Conservation (phyloP, 1,140 invertebrate species). For the Drosophila subpulchrella region DNA sequence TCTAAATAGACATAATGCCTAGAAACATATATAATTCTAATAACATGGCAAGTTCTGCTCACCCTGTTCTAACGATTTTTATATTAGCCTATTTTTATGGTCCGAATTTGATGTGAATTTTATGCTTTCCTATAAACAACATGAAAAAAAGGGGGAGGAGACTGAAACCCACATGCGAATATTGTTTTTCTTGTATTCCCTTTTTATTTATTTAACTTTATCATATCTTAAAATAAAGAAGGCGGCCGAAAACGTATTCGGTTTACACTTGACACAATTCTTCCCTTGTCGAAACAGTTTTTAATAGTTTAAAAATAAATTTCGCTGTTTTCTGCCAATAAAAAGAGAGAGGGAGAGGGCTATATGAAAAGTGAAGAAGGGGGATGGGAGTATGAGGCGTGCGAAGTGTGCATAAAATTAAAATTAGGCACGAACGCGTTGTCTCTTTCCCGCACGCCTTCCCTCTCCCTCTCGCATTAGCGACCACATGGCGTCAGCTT, state of each 20-base stretch:
- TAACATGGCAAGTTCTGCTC: slow-evolving; percentile 26
- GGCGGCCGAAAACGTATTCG: slow-evolving; percentile 18
- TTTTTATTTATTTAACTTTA: slow-evolving; percentile 6
- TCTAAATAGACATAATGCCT: slow-evolving; percentile 27
- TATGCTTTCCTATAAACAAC: slow-evolving; percentile 29
- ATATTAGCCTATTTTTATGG: slow-evolving; percentile 38
- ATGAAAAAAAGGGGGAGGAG: slow-evolving; percentile 1
- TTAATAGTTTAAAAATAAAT: slow-evolving; percentile 77
- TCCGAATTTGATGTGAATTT: slow-evolving; percentile 27
- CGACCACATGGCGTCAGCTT: slow-evolving; percentile 71
- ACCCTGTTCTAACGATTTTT: slow-evolving; percentile 29
- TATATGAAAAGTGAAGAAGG: not conserved
- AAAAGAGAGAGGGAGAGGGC: slow-evolving; percentile 19
- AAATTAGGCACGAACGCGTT: slow-evolving; percentile 68
- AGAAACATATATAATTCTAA: slow-evolving; percentile 15
- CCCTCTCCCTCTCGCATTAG: slow-evolving; percentile 4
- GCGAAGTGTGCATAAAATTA: slow-evolving; percentile 73
- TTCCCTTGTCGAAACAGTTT: slow-evolving; percentile 30
- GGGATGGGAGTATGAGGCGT: slow-evolving; percentile 28
- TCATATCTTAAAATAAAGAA: slow-evolving; percentile 35
- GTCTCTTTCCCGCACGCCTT: slow-evolving; percentile 17
- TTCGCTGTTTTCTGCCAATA: slow-evolving; percentile 57
- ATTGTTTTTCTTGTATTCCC: slow-evolving; percentile 1
- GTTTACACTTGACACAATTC: slow-evolving; percentile 80
- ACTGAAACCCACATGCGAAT: slow-evolving; percentile 18